Percentiles rank a stretch among this genome's conserved stretches.
Evolutionary conservation across 2,113 vertebrate species (phyloP).

Genomic region (Hipposideros armiger): DNA sequence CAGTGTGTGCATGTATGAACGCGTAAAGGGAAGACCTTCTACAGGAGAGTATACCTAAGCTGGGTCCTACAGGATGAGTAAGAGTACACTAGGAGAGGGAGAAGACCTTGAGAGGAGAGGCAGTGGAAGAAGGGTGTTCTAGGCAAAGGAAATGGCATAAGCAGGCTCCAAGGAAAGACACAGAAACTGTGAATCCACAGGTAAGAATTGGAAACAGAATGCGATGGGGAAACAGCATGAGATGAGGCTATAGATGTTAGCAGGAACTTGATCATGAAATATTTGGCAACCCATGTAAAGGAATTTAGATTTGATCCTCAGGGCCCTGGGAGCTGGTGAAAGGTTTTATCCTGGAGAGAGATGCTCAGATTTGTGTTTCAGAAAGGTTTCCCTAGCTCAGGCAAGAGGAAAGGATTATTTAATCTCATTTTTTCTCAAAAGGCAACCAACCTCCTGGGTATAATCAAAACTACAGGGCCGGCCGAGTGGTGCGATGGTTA

Average conservation of each 20-base stretch:
- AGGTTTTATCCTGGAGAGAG: slow-evolving; percentile 14
- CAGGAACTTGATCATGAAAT: background rate
- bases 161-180: background rate
- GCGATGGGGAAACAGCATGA: background rate
- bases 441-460: background rate
- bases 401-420: slow-evolving; percentile 34
- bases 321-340: background rate
- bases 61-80: slow-evolving; percentile 22
- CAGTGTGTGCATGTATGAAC: background rate
- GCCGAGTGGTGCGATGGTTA: too few species aligned
- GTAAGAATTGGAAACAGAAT: background rate
- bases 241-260: background rate
- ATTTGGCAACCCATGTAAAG: background rate
- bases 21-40: background rate
- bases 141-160: background rate
- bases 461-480: slow-evolving; percentile 27
- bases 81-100: background rate
- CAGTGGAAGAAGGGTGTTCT: background rate
- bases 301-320: slow-evolving; percentile 3
- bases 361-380: slow-evolving; percentile 13
- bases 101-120: background rate
- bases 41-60: slow-evolving; percentile 28
- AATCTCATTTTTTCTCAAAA: slow-evolving; percentile 54
- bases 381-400: slow-evolving; percentile 11
- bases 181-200: background rate